Evolutionary conservation across 2,888 invertebrate genomes (phyloP), one percentile per base, ranked within the genome.

Genomic region (Cephus pygmeus): DNA sequence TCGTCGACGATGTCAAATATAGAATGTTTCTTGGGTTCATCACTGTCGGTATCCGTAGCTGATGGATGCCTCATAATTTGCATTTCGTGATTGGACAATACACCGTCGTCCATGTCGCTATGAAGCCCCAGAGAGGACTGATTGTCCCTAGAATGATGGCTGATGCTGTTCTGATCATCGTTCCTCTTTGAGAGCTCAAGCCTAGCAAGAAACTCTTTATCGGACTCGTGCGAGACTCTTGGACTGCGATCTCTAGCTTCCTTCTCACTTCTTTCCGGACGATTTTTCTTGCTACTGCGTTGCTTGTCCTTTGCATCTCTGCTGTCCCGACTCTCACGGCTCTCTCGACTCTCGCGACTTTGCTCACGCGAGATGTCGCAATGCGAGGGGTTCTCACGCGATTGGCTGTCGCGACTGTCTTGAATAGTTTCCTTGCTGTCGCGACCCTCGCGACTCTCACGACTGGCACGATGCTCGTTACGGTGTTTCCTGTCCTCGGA

Each of bases 1-100:
- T 97, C 97, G 88, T 96, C 96, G 73, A 97, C 95, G 79, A 97
- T 97, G 89, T 97, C 97, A 91, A 98, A 97, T 88, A 97, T 97
- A 77, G 97, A 97, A 92, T 97, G 97, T 90, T 97, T 97, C 91
- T 97, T 97, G 75, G 95, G 96, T 90, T 96, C 96, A 88, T 96
- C 96, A 11, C 96, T 95, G 91, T 96, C 96, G 3, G 95, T 94
- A 69, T 91, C 91, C 2, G 90, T 90, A 3, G 90, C 90, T 3
- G 91, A 91, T 6, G 90, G 89, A 84, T 90, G 90, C 34, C 91
- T 85, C 33, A 86, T 82, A 11, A 83, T 85, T 69, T 89, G 91
- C 81, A 90, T 88, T 40, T 91, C 91, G 79, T 91, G 90, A 15
- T 87, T 88, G 11, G 90, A 90, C 33, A 89, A 79, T 1, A 83